Conservation (phyloP, 2,797 vertebrate genomes). For the Eptatretus atami region DNA sequence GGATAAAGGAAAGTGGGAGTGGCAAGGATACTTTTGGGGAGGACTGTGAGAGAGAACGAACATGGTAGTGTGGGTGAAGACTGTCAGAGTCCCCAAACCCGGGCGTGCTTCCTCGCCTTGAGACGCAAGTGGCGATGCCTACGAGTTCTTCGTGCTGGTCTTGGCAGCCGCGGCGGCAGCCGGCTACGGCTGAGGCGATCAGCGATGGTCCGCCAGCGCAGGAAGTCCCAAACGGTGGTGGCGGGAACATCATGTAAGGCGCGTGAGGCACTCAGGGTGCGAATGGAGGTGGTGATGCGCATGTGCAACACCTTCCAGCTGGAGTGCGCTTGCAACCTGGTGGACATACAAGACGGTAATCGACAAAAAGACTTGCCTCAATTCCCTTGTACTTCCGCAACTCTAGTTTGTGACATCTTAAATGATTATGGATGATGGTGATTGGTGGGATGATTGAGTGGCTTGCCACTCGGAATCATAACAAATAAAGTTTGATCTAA, state of each 20-base stretch:
- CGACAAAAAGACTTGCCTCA: no score
- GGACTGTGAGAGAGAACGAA: not conserved
- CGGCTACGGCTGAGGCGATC: slow-evolving; percentile 89
- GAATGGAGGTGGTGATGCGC: slow-evolving; percentile 94
- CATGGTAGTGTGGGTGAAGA: not conserved
- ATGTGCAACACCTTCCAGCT: slow-evolving; percentile 92
- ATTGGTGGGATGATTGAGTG: no score
- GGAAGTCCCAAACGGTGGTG: slow-evolving; percentile 71
- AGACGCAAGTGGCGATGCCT: slow-evolving; percentile 95
- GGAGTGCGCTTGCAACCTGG: slow-evolving; percentile 93
- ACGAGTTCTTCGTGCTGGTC: slow-evolving; percentile 93
- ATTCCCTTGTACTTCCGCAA: no score
- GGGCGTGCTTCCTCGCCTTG: slow-evolving; percentile 93
- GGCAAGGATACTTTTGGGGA: not conserved
- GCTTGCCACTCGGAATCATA: no score
- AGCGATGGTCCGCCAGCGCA: slow-evolving; percentile 53
- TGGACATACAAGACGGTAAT: no score
- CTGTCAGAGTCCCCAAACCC: slow-evolving; percentile 69
- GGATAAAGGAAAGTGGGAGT: not conserved
- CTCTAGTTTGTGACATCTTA: no score
- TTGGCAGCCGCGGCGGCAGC: slow-evolving; percentile 75
- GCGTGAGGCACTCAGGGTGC: slow-evolving; percentile 90
- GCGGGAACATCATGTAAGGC: slow-evolving; percentile 98
- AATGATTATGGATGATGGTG: no score
- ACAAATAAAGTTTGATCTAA: no score